Conservation (phyloP, 2,888 invertebrate genomes). For the Odontothrips loti region DNA sequence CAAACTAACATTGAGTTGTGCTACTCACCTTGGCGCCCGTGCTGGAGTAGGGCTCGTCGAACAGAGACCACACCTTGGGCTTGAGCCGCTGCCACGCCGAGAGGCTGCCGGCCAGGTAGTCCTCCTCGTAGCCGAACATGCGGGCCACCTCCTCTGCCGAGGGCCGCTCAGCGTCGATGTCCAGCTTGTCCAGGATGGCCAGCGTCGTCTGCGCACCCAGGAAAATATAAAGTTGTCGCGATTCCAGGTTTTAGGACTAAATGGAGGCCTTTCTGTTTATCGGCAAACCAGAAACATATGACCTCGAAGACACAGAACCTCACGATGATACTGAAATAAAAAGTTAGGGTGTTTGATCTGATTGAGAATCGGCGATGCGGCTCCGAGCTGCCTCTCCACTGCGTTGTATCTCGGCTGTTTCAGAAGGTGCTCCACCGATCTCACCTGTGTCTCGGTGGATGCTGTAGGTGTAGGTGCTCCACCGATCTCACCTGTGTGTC, state of each 20-base stretch:
- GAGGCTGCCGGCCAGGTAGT: constrained; percentile 70
- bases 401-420: constrained; percentile 29
- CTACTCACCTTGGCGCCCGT: constrained; percentile 76
- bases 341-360: no score
- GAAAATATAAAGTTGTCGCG: neutral
- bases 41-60: constrained; percentile 95
- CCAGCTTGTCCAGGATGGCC: constrained; percentile 91
- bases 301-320: no score
- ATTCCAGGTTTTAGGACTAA: neutral
- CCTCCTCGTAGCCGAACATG: constrained; percentile 86
- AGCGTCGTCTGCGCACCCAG: constrained; percentile 71
- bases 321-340: neutral
- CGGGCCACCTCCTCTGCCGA: constrained; percentile 90
- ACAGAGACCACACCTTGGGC: constrained; percentile 90
- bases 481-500: constrained; percentile 56
- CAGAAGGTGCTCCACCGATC: neutral
- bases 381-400: neutral
- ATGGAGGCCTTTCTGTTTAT: neutral
- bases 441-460: no score
- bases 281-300: neutral
- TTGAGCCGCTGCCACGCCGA: constrained; percentile 86
- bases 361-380: neutral
- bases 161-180: constrained; percentile 88
- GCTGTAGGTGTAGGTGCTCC: no score
- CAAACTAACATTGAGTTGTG: no score